phyloP scores from a whole-genome alignment of 2,797 vertebrate species.

The Myotis pilosus region DNA sequence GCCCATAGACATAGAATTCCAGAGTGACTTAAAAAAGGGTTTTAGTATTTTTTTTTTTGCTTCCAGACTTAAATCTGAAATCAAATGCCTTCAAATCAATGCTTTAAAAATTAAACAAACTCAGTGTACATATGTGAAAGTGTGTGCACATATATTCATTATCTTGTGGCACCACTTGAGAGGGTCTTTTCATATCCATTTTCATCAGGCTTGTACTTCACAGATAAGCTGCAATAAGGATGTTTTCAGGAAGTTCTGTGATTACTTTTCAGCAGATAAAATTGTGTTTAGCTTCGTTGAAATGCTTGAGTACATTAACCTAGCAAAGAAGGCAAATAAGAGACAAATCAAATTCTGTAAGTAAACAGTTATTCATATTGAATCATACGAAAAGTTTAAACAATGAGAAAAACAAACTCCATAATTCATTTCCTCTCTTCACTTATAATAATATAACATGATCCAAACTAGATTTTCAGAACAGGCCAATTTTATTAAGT shows the following conservation, averaged over 20 bases:
- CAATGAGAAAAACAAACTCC: neutral
- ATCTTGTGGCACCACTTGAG: neutral
- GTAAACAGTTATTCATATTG: conserved; percentile 2
- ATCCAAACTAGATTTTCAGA: conserved; percentile 32
- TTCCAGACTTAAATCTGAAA: conserved; percentile 27
- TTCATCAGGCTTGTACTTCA: neutral
- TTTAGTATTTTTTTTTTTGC: neutral
- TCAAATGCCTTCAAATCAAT: neutral
- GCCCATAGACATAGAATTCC: neutral
- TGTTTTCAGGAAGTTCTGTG: conserved; percentile 34
- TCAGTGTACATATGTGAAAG: neutral
- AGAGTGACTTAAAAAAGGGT: neutral
- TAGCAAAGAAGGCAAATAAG: neutral
- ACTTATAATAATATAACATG: neutral
- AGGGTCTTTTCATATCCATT: neutral
- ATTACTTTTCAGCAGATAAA: conserved; percentile 42
- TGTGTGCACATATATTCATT: neutral
- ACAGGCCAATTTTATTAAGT: neutral
- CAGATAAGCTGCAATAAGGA: conserved; percentile 11
- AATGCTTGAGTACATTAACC: conserved; percentile 25
- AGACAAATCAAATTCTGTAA: conserved; percentile 25
- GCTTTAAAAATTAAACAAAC: neutral
- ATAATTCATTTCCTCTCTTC: conserved; percentile 15
- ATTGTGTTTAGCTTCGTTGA: neutral
- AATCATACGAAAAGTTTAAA: conserved; percentile 32